Evolutionary conservation across 2,888 invertebrate genomes (phyloP).

Genomic region (Rhagonycha fulva): DNA sequence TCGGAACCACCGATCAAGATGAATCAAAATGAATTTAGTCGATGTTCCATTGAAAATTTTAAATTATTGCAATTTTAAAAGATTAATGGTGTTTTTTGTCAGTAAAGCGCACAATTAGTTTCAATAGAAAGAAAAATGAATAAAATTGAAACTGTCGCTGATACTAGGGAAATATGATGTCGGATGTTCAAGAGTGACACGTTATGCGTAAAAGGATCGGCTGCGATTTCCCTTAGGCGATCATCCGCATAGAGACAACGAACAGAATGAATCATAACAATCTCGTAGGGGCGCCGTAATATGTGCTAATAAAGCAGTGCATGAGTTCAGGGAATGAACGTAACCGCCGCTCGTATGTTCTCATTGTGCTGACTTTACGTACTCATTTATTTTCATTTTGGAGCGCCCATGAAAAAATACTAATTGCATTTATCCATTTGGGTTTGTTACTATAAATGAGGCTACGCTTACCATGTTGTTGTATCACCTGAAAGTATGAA

Average conservation of each 20-base stretch:
- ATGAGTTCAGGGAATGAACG: slow-evolving; percentile 40
- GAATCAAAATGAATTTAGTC: not conserved
- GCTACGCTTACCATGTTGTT: slow-evolving; percentile 33
- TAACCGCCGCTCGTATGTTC: slow-evolving; percentile 46
- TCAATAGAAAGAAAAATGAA: slow-evolving; percentile 1
- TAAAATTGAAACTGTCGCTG: slow-evolving; percentile 17
- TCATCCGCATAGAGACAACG: slow-evolving; percentile 28
- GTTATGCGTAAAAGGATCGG: slow-evolving; percentile 23
- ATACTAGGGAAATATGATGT: slow-evolving; percentile 11
- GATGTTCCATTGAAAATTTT: not conserved
- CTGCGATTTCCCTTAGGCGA: slow-evolving; percentile 29
- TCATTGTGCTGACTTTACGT: slow-evolving; percentile 49
- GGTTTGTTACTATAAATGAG: slow-evolving; percentile 49
- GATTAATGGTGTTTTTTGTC: not conserved
- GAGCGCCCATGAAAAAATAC: slow-evolving; percentile 46
- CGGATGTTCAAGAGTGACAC: slow-evolving; percentile 7
- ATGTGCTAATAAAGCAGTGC: slow-evolving; percentile 46
- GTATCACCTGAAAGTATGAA: slow-evolving; percentile 24
- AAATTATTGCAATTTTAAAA: not conserved
- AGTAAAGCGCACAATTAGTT: not conserved
- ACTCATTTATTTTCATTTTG: slow-evolving; percentile 49
- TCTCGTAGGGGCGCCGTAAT: slow-evolving; percentile 40
- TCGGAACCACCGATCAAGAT: not conserved
- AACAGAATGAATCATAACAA: slow-evolving; percentile 38
- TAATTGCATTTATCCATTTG: slow-evolving; percentile 51